Conservation (phyloP, 2,888 invertebrate species). For the Tridacna crocea region DNA sequence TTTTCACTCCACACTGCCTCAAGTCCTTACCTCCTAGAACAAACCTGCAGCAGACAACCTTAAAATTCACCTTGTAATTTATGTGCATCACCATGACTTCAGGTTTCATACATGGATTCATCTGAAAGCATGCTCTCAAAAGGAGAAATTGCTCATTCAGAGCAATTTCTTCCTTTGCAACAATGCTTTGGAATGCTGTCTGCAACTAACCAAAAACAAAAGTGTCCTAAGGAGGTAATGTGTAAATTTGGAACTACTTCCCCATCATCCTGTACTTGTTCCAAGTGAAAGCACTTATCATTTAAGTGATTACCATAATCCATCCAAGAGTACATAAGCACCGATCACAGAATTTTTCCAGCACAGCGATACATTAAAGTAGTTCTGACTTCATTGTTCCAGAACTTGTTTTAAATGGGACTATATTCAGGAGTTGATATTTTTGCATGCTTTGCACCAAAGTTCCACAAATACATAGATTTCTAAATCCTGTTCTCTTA, state of each 20-base stretch:
- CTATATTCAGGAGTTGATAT: conserved; percentile 5
- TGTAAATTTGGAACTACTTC: neutral
- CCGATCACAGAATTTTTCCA: neutral
- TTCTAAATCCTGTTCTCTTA: neutral
- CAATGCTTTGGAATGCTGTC: too few species aligned
- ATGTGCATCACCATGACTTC: too few species aligned
- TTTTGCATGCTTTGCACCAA: neutral
- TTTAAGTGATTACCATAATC: neutral
- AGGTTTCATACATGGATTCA: too few species aligned
- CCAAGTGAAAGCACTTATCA: conserved; percentile 8
- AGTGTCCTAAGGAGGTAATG: neutral
- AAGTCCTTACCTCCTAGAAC: neutral
- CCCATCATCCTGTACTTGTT: neutral
- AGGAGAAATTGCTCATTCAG: too few species aligned
- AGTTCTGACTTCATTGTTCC: neutral
- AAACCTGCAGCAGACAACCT: too few species aligned
- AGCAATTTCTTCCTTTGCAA: too few species aligned
- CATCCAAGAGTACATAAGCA: neutral
- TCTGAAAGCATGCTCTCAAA: too few species aligned
- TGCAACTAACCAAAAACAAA: too few species aligned
- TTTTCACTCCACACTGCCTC: neutral
- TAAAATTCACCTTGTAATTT: too few species aligned
- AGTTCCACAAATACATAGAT: neutral
- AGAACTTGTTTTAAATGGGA: conserved; percentile 11
- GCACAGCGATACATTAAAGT: conserved; percentile 3